These are phyloP conservation scores for Echinarachnius parma DNA, from an alignment of 53 echinoderm and acorn worm genomes.

Conservation along the genomic window DNA sequence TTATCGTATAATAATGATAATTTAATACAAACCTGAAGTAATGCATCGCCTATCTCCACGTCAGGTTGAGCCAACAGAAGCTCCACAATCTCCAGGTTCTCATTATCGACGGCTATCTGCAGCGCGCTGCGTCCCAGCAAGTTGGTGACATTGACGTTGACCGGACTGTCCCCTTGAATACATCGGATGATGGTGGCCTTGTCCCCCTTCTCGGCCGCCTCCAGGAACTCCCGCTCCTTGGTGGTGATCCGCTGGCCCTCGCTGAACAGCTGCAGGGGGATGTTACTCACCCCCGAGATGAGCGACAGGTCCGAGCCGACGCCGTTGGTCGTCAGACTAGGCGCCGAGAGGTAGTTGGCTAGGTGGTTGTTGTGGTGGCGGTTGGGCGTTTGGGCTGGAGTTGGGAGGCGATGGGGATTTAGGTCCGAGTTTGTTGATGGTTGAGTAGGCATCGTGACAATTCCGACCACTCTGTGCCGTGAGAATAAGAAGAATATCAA, in stretches of 20 bases:
- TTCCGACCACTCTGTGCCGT: no score
- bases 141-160: slow-evolving; percentile 96
- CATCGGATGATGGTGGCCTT: slow-evolving; percentile 88
- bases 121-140: slow-evolving; percentile 91
- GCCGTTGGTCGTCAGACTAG: slow-evolving; percentile 30
- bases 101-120: slow-evolving; percentile 99
- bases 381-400: slow-evolving; percentile 32
- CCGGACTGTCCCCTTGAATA: slow-evolving; percentile 55
- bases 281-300: slow-evolving; percentile 91
- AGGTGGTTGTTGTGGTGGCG: slow-evolving; percentile 41
- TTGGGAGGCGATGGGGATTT: slow-evolving; percentile 31
- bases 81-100: slow-evolving; percentile 97
- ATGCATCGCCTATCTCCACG: slow-evolving; percentile 91
- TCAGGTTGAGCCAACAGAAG: slow-evolving; percentile 79
- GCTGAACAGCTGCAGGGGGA: slow-evolving; percentile 91
- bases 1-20: no score
- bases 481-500: no score
- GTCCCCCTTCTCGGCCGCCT: slow-evolving; percentile 95
- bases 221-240: slow-evolving; percentile 82
- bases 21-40: slow-evolving; percentile 46
- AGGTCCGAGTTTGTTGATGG: slow-evolving; percentile 27
- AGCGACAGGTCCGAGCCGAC: slow-evolving; percentile 59
- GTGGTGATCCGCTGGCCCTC: slow-evolving; percentile 86
- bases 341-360: slow-evolving; percentile 28
- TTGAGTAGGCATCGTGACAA: no score